Evolutionary conservation across 1,140 invertebrate genomes (phyloP), one percentile per base, ranked within the genome.

Genomic region (Amyelois transitella): DNA sequence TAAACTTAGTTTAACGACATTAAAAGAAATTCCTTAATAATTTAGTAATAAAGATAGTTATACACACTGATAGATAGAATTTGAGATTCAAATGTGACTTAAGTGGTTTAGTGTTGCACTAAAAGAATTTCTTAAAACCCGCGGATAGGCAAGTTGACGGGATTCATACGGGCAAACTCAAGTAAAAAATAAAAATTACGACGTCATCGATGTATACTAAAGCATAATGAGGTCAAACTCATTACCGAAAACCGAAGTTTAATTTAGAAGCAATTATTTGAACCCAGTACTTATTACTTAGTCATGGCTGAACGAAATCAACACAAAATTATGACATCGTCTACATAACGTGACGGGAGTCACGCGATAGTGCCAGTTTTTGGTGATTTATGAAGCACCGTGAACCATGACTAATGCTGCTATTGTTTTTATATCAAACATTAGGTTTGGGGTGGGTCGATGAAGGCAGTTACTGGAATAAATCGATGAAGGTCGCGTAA

Each of bases 291-390:
- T n/a, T n/a, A n/a, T n/a, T n/a, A n/a, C n/a, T 83, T 79, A 83
- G 80, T 87, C 75, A 80, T 71, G 76, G 75, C 43, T 66, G 62
- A 73, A 72, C 60, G 72, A 74, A 81, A 77, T 72, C 73, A 81
- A 79, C 72, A 73, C 67, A 75, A 60, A 84, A 84, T 87, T 84
- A 85, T 84, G 80, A 87, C 78, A 81, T 85, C 80, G 78, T 60
- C 60, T 65, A 64, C 63, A 64, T 73, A 66, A 73, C 77, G 62
- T 68, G 63, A 60, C 51, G 72, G 43, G 60, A 57, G 74, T 79
- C 80, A 87, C 80, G 80, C 81, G 66, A 79, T 51, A 58, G 28
- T 67, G 70, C 68, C 71, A 67, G 70, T 69, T 85, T 76, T 85
- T 69, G 79, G 77, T 85, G 80, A 87, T 85, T 85, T 84, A 87